Conservation (phyloP, 1,140 invertebrate genomes). For the Camponotus pennsylvanicus region DNA sequence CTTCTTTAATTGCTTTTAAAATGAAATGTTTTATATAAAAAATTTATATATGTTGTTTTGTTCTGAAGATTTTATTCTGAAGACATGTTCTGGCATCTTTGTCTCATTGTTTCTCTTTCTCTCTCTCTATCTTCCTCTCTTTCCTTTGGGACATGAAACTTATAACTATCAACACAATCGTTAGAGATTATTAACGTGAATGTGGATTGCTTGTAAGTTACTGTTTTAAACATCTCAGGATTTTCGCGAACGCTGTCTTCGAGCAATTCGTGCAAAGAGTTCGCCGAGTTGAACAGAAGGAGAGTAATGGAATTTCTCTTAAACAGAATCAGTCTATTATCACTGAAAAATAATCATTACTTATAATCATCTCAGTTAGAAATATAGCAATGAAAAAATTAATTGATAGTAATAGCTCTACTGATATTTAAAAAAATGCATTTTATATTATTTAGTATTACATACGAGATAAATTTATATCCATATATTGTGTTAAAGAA, state of each 20-base stretch:
- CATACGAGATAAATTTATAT: no score
- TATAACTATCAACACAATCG: background rate
- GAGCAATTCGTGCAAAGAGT: background rate
- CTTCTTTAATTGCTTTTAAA: constrained; percentile 34
- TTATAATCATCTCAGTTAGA: no score
- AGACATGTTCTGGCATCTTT: background rate
- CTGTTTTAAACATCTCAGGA: background rate
- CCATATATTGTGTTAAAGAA: no score
- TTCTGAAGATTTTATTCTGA: constrained; percentile 8
- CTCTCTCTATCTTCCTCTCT: background rate
- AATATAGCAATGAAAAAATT: no score
- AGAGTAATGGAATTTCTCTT: no score
- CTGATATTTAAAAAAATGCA: no score
- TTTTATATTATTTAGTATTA: no score
- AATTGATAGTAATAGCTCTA: no score
- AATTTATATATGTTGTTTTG: background rate
- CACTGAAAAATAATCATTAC: no score
- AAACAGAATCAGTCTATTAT: no score
- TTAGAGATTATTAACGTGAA: background rate
- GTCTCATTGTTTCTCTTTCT: background rate
- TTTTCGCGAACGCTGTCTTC: background rate
- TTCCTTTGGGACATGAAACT: background rate
- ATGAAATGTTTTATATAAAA: constrained; percentile 4
- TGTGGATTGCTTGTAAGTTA: background rate
- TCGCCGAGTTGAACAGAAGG: background rate